phyloP scores from a whole-genome alignment of 2,888 invertebrate species.

The Thereva nobilitata region DNA sequence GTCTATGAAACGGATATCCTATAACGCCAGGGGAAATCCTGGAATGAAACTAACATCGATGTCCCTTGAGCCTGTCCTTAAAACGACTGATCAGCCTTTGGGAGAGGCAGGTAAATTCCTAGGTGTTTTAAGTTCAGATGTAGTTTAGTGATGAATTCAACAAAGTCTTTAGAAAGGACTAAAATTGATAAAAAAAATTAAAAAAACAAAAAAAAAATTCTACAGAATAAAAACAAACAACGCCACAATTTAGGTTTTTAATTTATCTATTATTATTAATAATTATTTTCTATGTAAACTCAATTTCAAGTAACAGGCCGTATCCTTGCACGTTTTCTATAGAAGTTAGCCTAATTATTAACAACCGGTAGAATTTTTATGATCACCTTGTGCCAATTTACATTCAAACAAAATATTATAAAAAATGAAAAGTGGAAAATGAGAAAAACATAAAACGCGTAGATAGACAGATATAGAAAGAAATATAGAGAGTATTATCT shows the following conservation, averaged over 20 bases:
- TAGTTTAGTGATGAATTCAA: neutral
- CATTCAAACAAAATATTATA: slow-evolving; percentile 7
- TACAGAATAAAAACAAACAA: slow-evolving; percentile 10
- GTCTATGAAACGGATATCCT: slow-evolving; percentile 94
- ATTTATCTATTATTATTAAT: neutral
- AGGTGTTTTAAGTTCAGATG: slow-evolving; percentile 9
- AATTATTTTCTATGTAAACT: slow-evolving; percentile 1
- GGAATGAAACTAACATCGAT: slow-evolving; percentile 57
- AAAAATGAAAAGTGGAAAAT: slow-evolving; percentile 19
- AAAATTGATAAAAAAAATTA: too few relatives aligned
- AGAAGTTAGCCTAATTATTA: slow-evolving; percentile 18
- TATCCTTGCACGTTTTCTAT: slow-evolving; percentile 11
- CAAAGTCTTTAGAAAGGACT: too few relatives aligned
- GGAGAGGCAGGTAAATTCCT: slow-evolving; percentile 8
- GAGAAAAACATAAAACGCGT: neutral
- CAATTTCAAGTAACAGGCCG: slow-evolving; percentile 6
- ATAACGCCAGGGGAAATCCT: slow-evolving; percentile 65
- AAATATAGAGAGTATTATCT: too few relatives aligned
- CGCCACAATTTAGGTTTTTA: slow-evolving; percentile 1
- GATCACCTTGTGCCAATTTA: slow-evolving; percentile 30
- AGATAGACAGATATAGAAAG: too few relatives aligned
- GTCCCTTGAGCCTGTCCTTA: slow-evolving; percentile 10
- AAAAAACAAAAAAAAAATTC: neutral
- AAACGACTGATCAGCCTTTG: slow-evolving; percentile 8
- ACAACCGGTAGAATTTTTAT: slow-evolving; percentile 27